Base-by-base conservation (phyloP, 37 sponge, comb jelly and placozoan species). In the Chondrosia reniformis region DNA sequence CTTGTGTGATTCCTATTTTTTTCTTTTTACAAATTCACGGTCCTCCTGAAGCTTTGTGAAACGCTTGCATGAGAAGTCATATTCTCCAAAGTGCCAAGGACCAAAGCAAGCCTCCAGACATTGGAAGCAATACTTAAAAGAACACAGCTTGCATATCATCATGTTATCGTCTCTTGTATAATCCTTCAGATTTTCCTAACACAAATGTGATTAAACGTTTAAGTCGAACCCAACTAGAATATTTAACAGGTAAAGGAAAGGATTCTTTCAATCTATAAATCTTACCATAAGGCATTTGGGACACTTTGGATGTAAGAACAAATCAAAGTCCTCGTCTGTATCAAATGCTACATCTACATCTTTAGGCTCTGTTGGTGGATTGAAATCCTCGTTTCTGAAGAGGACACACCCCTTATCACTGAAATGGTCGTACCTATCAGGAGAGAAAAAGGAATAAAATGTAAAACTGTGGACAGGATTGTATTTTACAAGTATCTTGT, bases 61-160 rank as follows among this genome's bases (percentile, higher is more conserved):
- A 33, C 44, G 62, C 63, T 77, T 85, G 55, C 90, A 89, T 61
- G 84, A 84, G n/a, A 30, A 59, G 40, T 38, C 72, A 80, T 84
- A 88, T 46, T 85, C 76, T 55, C 72, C 75, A 67, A 89, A 89
- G 61, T 89, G 90, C 62, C 78, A 89, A 30, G 32, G 36, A n/a
- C 90, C 90, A 61, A 75, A 89, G 63, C 90, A 89, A 0, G 90
- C 58, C 71, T 89, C 83, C 33, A 49, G 45, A 79, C 90, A 89
- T 13, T 52, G 33, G 36, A 81, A 78, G 44, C 90, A 89, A 34
- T 74, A 89, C 45, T 77, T 77, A 61, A 89, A 82, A 27, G 22
- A 4, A 62, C 90, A 89, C 8, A 55, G 67, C 1, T 45, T 54
- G 43, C 90, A 89, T 33, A 63, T 86, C 28, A 89, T 77, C 83